Evolutionary conservation across 1,140 invertebrate genomes (phyloP).

Genomic region (Lasioglossum albipes): DNA sequence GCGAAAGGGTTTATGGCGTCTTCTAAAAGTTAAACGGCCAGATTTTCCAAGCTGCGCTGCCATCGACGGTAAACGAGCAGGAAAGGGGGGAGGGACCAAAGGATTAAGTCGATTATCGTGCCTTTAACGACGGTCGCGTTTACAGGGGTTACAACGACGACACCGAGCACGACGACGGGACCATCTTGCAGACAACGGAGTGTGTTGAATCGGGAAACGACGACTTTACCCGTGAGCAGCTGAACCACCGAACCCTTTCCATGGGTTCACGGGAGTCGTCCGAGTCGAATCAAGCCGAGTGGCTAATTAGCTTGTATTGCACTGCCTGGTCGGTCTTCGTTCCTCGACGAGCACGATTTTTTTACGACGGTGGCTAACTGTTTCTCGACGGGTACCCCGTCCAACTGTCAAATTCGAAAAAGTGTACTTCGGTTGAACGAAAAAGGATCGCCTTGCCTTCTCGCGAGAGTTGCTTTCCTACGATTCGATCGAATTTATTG

Average conservation of each 20-base stretch:
- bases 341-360: background rate
- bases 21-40: background rate
- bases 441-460: too few relatives aligned
- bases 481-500: too few relatives aligned
- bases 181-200: background rate
- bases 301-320: background rate
- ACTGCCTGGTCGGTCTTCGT: background rate
- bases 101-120: conserved; percentile 30
- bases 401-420: too few relatives aligned
- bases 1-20: conserved; percentile 8
- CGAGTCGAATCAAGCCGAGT: background rate
- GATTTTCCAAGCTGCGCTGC: background rate
- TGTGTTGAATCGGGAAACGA: background rate
- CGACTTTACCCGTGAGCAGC: background rate
- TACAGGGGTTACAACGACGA: background rate
- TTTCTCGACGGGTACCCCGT: too few relatives aligned
- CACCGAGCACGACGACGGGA: background rate
- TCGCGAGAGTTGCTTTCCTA: too few relatives aligned
- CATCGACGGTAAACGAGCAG: background rate
- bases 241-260: background rate
- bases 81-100: background rate
- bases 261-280: background rate
- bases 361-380: background rate
- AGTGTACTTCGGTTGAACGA: too few relatives aligned
- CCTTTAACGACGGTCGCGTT: conserved; percentile 14